Evolutionary conservation across 1,140 invertebrate genomes (phyloP), one percentile per base, ranked within the genome.

Genomic region (Euglossa dilemma): DNA sequence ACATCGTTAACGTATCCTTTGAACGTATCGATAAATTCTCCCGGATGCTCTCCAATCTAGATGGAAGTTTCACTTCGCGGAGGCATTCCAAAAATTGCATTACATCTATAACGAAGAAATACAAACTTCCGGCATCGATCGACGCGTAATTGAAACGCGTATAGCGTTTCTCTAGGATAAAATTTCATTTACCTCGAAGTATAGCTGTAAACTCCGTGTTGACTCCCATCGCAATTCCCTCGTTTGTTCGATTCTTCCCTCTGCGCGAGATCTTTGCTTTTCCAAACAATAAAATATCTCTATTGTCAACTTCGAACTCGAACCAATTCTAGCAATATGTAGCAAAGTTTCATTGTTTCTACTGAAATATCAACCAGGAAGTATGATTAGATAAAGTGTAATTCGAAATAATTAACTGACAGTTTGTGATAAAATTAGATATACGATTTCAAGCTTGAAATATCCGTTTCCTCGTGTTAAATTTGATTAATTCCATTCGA

Each of bases 21-120:
- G 88, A 91, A 6, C 91, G 88, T 11, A 73, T 28, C 12, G 94
- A 61, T n/a, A 94, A 74, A 47, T 87, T 87, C n/a, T 88, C 81
- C 7, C 93, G 86, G 3, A 85, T 52, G 20, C 28, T 85, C 50
- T 92, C 85, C 14, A 93, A 36, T 0, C n/a, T 61, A 7, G 79
- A 50, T 0, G 93, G 89, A 23, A 94, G 87, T 36, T 92, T 89
- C 0, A 90, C 86, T 0, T 93, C 90, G 12, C 52, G 70, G 0
- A 94, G 76, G 1, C 71, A 84, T 74, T 94, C 93, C 43, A 94
- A 82, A 81, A 94, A 94, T 20, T 92, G 86, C n/a, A 93, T 87
- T 18, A 92, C 78, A 59, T 94, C 93, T 93, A 66, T 43, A 5
- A 71, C 56, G 9, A 11, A 12, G 1, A 43, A 25, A 74, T 16